These are phyloP conservation scores for Euplexia lucipara DNA, from an alignment of 2,888 invertebrate genomes.

Conservation along the genomic window DNA sequence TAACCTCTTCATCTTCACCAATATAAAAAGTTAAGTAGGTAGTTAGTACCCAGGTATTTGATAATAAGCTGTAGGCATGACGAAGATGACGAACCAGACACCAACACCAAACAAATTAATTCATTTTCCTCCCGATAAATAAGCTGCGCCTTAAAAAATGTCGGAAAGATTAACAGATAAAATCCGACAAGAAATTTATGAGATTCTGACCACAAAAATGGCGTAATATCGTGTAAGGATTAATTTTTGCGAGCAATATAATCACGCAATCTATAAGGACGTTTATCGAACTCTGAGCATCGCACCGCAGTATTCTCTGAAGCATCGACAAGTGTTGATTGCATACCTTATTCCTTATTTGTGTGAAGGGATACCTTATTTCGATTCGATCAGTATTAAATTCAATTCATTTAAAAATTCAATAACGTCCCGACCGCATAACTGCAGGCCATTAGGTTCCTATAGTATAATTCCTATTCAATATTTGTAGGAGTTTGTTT, in stretches of 20 bases:
- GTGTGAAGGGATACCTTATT: too few species aligned
- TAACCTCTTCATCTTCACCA: too few species aligned
- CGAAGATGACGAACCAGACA: neutral
- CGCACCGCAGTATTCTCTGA: too few species aligned
- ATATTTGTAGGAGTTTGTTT: too few species aligned
- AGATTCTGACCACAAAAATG: conserved; percentile 8
- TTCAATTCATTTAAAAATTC: too few species aligned
- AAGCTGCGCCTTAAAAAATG: neutral
- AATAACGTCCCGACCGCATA: too few species aligned
- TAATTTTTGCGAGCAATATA: neutral
- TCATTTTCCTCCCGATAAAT: conserved; percentile 15
- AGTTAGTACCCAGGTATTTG: neutral
- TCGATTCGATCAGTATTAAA: too few species aligned
- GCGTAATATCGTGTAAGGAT: neutral
- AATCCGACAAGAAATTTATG: conserved; percentile 14
- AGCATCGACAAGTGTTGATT: too few species aligned
- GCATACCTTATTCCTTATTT: too few species aligned
- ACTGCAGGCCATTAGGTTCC: too few species aligned
- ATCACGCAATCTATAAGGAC: neutral
- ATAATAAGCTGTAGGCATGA: neutral
- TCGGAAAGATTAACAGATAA: conserved; percentile 12
- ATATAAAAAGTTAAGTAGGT: too few species aligned
- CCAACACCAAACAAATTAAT: neutral
- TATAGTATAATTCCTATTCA: too few species aligned
- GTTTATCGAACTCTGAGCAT: neutral